phyloP scores from a whole-genome alignment of 2,888 invertebrate genomes.

The Ectemnius continuus region DNA sequence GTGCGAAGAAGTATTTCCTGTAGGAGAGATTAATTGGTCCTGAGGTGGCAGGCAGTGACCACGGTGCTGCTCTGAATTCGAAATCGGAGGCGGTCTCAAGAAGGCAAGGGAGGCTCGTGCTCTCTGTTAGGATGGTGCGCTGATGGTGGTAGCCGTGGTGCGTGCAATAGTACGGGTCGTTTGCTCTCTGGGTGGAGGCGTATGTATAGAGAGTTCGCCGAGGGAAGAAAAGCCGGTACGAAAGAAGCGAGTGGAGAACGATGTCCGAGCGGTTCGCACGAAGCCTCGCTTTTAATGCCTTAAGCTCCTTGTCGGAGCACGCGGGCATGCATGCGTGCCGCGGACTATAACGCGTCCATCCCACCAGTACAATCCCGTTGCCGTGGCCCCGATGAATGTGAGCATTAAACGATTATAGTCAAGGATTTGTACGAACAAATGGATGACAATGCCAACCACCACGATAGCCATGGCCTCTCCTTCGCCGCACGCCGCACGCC shows the following conservation, averaged over 20 bases:
- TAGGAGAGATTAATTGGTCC: constrained; percentile 72
- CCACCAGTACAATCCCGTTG: constrained; percentile 61
- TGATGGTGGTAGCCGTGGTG: no score
- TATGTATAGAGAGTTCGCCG: constrained; percentile 9
- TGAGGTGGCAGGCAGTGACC: constrained; percentile 51
- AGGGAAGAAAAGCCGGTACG: constrained; percentile 11
- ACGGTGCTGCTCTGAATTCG: constrained; percentile 39
- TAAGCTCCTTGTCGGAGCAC: constrained; percentile 71
- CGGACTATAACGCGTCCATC: constrained; percentile 64
- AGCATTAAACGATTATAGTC: constrained; percentile 74
- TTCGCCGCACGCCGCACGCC: constrained; percentile 34
- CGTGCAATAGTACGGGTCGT: not conserved
- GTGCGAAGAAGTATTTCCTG: constrained; percentile 61
- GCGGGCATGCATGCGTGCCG: constrained; percentile 71
- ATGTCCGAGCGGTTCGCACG: constrained; percentile 56
- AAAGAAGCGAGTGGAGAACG: not conserved
- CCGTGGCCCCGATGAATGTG: constrained; percentile 66
- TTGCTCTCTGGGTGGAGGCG: not conserved
- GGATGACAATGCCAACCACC: constrained; percentile 69
- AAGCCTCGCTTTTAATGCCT: constrained; percentile 65
- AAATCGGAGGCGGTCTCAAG: constrained; percentile 2
- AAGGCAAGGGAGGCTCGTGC: constrained; percentile 3
- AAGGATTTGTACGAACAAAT: constrained; percentile 72
- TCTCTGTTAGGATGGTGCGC: not conserved
- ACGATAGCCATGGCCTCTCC: constrained; percentile 34